Base-by-base conservation (phyloP, 1,140 invertebrate species). In the Lordiphosa mommai region DNA sequence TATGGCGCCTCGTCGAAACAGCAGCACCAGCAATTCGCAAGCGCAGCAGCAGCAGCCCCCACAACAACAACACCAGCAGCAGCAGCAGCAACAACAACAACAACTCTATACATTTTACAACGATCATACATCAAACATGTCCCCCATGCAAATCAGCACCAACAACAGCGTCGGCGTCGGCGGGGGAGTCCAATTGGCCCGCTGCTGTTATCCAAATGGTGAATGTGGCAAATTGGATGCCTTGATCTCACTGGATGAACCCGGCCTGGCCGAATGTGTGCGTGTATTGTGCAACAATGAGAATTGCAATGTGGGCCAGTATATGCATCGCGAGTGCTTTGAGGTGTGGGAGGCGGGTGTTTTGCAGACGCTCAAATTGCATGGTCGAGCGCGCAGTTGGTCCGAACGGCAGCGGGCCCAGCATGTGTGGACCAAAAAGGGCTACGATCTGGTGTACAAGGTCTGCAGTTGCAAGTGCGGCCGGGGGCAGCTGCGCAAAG, bases 341-440 rank as follows among this genome's bases (percentile, higher is more conserved):
- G 95, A 98, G 23, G 91, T 93, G 43, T 99, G 96, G 96, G 97
- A 99, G 89, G 93, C 94, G 87, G 92, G 93, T 4, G 94, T 98
- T 10, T 91, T 98, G 56, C 93, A 94, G 29, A 97, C 96, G 84
- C 91, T 98, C 37, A 96, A 97, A 85, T 94, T 94, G 4, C 96
- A 95, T 89, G 96, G 96, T 8, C 90, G 97, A 10, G 96, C 96
- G 1, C 92, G 97, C 10, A 96, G 94, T 47, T 98, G 97, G 97
- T 97, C 96, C 16, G 97, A 98, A 88, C 92, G 96, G 38, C 97
- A 99, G 89, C 92, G 97, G 10, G 92, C 95, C 64, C 97, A 98
- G 90, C 98, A 99, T 88, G 90, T 99, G 50, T 99, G 97, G 97
- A 98, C 97, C 32, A 98, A 98, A 90, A 98, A 98, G 89, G 97